Evolutionary conservation across 2,888 invertebrate species (phyloP).

Genomic region (Cephus spinipes): DNA sequence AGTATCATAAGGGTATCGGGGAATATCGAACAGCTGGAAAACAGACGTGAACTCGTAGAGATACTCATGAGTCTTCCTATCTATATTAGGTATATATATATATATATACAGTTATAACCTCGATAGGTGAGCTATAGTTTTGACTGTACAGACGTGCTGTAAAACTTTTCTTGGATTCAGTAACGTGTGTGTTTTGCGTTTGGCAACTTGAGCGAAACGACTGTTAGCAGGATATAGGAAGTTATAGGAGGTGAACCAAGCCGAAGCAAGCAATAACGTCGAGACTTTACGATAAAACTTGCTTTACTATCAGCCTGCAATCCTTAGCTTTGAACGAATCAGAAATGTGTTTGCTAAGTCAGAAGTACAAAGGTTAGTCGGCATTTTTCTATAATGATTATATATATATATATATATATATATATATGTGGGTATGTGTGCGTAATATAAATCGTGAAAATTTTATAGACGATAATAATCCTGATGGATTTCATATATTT

Average conservation of each 20-base stretch:
- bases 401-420: no score
- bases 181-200: no score
- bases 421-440: no score
- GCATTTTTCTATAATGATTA: no score
- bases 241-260: conserved; percentile 6
- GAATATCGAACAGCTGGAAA: neutral
- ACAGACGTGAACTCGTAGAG: neutral
- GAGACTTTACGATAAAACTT: conserved; percentile 50
- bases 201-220: neutral
- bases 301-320: conserved; percentile 41
- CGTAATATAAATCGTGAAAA: neutral
- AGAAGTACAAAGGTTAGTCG: no score
- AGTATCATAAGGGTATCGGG: neutral
- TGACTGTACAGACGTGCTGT: no score
- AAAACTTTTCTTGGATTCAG: no score
- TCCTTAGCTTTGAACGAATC: neutral
- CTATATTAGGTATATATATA: no score
- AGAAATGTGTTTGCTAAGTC: no score
- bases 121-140: no score
- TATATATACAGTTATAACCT: no score
- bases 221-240: conserved; percentile 16
- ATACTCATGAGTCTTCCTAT: neutral
- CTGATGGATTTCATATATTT: neutral
- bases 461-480: neutral
- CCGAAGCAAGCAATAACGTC: conserved; percentile 28